Conservation (phyloP, 64 coral and sea anemone species). For the Pachyseris speciosa region DNA sequence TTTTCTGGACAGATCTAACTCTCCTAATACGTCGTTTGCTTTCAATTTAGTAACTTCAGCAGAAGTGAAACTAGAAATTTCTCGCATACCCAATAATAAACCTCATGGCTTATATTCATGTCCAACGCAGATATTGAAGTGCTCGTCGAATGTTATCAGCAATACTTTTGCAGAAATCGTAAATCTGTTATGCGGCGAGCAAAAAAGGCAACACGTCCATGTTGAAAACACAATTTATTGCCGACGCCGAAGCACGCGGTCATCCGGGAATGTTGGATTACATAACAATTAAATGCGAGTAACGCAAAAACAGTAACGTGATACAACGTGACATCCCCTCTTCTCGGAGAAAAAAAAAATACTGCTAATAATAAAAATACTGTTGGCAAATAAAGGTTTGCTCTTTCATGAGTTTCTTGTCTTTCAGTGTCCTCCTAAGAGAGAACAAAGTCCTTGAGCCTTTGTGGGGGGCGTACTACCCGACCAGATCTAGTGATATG, state of each 20-base stretch:
- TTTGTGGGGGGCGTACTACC: constrained; percentile 1
- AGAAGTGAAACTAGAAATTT: too few species aligned
- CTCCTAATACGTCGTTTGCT: too few species aligned
- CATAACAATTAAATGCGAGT: background rate
- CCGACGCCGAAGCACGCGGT: background rate
- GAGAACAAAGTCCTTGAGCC: background rate
- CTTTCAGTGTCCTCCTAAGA: background rate
- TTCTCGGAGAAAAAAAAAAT: background rate
- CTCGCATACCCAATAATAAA: too few species aligned
- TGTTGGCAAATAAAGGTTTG: background rate
- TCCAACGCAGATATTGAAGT: too few species aligned
- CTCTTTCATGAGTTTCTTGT: background rate
- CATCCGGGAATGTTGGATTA: background rate
- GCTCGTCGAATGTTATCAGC: too few species aligned
- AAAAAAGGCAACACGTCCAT: background rate
- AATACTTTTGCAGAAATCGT: too few species aligned
- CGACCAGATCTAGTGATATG: background rate
- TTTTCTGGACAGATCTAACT: too few species aligned
- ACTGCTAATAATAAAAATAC: background rate
- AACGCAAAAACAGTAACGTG: constrained; percentile 11
- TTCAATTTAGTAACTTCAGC: too few species aligned
- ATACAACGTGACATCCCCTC: background rate
- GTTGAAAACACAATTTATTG: background rate
- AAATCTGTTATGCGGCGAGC: background rate
- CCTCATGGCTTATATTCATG: too few species aligned